phyloP scores from a whole-genome alignment of 2,888 invertebrate species.

The Scaeva pyrastri region DNA sequence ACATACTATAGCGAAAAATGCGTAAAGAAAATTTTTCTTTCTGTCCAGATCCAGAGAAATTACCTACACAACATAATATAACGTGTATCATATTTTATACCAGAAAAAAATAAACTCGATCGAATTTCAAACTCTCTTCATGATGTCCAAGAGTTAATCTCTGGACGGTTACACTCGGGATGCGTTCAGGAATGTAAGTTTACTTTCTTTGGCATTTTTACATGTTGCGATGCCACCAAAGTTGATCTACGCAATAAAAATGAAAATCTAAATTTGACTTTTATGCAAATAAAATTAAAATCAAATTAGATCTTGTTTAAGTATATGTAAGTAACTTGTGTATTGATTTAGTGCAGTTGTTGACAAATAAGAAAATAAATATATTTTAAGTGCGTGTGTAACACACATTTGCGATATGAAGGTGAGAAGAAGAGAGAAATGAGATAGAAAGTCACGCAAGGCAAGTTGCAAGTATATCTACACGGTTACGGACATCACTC shows the following conservation, averaged over 20 bases:
- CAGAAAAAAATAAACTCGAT: slow-evolving; percentile 38
- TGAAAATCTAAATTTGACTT: slow-evolving; percentile 44
- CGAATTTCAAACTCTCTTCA: slow-evolving; percentile 36
- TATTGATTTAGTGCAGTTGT: not conserved
- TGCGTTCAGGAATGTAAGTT: slow-evolving; percentile 62
- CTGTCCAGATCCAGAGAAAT: slow-evolving; percentile 27
- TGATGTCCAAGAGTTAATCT: slow-evolving; percentile 31
- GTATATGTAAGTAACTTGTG: slow-evolving; percentile 37
- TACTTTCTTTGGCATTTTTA: slow-evolving; percentile 66
- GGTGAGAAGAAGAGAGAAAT: slow-evolving; percentile 42
- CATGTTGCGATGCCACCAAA: not conserved
- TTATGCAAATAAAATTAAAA: slow-evolving; percentile 54
- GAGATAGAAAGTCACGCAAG: slow-evolving; percentile 67
- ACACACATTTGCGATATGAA: slow-evolving; percentile 23
- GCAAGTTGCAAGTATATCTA: not conserved
- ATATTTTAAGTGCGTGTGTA: slow-evolving; percentile 9
- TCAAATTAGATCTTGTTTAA: slow-evolving; percentile 34
- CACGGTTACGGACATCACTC: slow-evolving; percentile 13
- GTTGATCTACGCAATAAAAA: not conserved
- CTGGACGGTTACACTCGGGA: slow-evolving; percentile 41
- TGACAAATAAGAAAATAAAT: slow-evolving; percentile 50
- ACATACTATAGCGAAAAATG: slow-evolving; percentile 3
- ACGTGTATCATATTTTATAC: slow-evolving; percentile 35
- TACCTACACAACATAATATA: slow-evolving; percentile 35
- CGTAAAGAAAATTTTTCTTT: slow-evolving; percentile 22